Evolutionary conservation across 1,140 invertebrate genomes (phyloP).

Genomic region (Nomia melanderi): DNA sequence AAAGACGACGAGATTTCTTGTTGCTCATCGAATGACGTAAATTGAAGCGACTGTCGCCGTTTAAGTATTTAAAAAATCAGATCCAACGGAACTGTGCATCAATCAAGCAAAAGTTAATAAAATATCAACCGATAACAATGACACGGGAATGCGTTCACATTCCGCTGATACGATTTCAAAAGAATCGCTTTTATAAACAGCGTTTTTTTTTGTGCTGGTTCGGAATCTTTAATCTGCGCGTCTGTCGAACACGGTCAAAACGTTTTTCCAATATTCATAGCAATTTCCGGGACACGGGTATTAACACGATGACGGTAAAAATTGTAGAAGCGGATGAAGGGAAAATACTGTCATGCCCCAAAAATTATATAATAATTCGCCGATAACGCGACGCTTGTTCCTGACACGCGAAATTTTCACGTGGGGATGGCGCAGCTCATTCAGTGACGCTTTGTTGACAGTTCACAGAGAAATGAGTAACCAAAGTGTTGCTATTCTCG

Average conservation of each 20-base stretch:
- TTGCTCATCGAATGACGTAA: too few relatives aligned
- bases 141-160: not conserved
- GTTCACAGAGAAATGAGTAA: not conserved
- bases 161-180: not conserved
- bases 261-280: not conserved
- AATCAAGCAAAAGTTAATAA: not conserved
- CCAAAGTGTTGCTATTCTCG: not conserved
- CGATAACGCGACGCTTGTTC: not conserved
- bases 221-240: not conserved
- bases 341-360: not conserved
- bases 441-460: not conserved
- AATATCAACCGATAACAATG: not conserved
- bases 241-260: not conserved
- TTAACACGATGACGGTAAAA: not conserved
- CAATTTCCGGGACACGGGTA: not conserved
- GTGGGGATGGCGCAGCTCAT: not conserved
- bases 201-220: not conserved
- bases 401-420: conserved; percentile 12
- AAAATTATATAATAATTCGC: conserved; percentile 11
- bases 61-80: too few relatives aligned
- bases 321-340: not conserved
- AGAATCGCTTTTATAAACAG: not conserved
- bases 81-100: too few relatives aligned
- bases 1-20: too few relatives aligned
- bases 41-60: too few relatives aligned